phyloP scores from a whole-genome alignment of 2,113 vertebrate species.

The Oreochromis tanganicae region DNA sequence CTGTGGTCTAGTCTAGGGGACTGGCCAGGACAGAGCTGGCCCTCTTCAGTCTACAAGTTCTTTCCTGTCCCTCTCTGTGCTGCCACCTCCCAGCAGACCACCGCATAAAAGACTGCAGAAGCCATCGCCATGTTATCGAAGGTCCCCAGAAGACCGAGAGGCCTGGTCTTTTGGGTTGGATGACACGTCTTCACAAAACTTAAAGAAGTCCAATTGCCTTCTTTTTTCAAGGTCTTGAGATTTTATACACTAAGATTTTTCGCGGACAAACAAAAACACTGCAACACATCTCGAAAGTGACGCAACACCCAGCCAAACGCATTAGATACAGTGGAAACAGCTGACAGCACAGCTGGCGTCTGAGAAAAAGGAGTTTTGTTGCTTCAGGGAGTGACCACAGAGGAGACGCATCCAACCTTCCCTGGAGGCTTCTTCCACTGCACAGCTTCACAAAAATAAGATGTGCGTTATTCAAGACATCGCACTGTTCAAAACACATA shows the following conservation, averaged over 20 bases:
- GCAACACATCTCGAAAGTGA: background rate
- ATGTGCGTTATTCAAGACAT: background rate
- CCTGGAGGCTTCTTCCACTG: background rate
- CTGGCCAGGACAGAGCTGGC: background rate
- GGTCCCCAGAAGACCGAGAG: background rate
- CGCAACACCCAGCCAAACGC: background rate
- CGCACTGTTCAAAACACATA: background rate
- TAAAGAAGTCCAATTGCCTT: background rate
- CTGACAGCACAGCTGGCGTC: conserved; percentile 7
- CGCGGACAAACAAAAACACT: background rate
- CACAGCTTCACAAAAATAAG: background rate
- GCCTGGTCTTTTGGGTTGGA: background rate
- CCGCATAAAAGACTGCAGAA: background rate
- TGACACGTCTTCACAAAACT: background rate
- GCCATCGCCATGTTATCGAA: background rate
- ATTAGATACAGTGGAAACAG: background rate
- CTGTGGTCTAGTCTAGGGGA: background rate
- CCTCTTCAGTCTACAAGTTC: background rate
- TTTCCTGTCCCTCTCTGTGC: background rate
- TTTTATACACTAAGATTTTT: background rate
- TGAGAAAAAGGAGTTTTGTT: background rate
- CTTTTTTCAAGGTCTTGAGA: background rate
- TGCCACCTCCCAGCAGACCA: background rate
- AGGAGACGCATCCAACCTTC: background rate
- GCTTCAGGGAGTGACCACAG: conserved; percentile 5